Conservation (phyloP, 2,113 vertebrate species). For the Coreoperca whiteheadi region DNA sequence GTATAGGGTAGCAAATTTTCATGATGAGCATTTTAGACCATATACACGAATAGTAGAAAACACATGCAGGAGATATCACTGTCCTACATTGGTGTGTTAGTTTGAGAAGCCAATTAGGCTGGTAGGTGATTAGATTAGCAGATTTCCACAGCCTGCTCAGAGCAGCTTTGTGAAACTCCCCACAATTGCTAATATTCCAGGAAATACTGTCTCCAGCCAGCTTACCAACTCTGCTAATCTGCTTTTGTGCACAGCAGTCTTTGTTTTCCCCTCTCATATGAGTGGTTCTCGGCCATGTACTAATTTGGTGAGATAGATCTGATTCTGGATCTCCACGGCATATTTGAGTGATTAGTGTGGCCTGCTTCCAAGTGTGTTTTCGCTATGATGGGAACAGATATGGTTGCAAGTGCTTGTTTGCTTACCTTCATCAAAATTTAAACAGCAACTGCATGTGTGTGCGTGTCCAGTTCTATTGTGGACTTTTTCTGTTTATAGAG, state of each 20-base stretch:
- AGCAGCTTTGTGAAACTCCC: slow-evolving; percentile 51
- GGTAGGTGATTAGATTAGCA: slow-evolving; percentile 49
- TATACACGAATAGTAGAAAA: not conserved
- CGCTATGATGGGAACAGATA: not conserved
- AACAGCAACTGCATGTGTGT: not conserved
- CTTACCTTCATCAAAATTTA: not conserved
- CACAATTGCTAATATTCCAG: slow-evolving; percentile 44
- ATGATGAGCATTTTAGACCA: not conserved
- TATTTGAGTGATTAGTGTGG: not conserved
- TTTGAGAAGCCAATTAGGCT: slow-evolving; percentile 22
- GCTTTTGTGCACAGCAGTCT: slow-evolving; percentile 13
- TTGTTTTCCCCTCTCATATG: slow-evolving; percentile 25
- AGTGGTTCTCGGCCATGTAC: slow-evolving; percentile 6
- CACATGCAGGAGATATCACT: not conserved
- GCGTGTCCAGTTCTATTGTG: not conserved
- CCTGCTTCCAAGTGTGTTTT: not conserved
- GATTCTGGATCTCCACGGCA: not conserved
- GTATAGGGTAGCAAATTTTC: too few relatives aligned
- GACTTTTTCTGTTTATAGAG: not conserved
- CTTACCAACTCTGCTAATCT: slow-evolving; percentile 38
- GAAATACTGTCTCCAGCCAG: slow-evolving; percentile 52
- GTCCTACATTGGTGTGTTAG: not conserved
- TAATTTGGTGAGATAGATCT: not conserved
- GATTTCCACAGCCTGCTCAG: slow-evolving; percentile 51
- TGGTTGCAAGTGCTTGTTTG: not conserved